Base-by-base conservation (phyloP, 2,888 invertebrate genomes). In the Cerastoderma edule region DNA sequence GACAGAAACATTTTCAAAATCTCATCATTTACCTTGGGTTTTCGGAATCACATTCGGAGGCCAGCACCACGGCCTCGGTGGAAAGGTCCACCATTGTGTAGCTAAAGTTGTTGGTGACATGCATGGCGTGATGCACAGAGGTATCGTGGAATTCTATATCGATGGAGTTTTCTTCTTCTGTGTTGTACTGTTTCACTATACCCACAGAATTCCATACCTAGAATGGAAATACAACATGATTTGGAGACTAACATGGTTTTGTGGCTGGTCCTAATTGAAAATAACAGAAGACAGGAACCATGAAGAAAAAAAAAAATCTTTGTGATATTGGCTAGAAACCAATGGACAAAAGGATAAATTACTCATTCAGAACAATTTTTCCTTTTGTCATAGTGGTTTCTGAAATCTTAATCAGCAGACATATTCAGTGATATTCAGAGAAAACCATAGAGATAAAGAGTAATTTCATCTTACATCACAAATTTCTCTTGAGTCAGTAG, bases 111-210 rank as follows among this genome's bases (percentile, higher is more conserved):
- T 99, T 99, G 88, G 95, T 95, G 83, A 99, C 94, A 91, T 97
- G 97, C 91, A 99, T 95, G 28, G 97, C 95, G 90, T 97, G 97
- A 91, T 99, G 98, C 16, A 97, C 94, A 65, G 95, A 95, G 0
- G 96, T 95, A 93, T 99, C 98, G 88, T 99, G 98, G 93, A 99
- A 99, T 92, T 98, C 98, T 0, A 99, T 96, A 91, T 98, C 98
- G 67, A 99, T 97, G 0, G 95, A 95, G 69, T 96, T 96, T 70
- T 96, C 96, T 0, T 95, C 95, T 80, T 96, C 96, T 0, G 94
- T 94, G 0, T 95, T 95, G 90, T 96, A 97, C 87, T 96, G 96
- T 10, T 96, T 95, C 0, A 98, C 96, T 82, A 98, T 95, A n/a
- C 98, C 99, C 5, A 97, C 95, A 67, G 96, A 95, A 90, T 99